A percentile compares a stretch with the other conserved stretches of the same genome.
Conservation (phyloP, 2,888 invertebrate species). For the Gisinianus flammeolus region DNA sequence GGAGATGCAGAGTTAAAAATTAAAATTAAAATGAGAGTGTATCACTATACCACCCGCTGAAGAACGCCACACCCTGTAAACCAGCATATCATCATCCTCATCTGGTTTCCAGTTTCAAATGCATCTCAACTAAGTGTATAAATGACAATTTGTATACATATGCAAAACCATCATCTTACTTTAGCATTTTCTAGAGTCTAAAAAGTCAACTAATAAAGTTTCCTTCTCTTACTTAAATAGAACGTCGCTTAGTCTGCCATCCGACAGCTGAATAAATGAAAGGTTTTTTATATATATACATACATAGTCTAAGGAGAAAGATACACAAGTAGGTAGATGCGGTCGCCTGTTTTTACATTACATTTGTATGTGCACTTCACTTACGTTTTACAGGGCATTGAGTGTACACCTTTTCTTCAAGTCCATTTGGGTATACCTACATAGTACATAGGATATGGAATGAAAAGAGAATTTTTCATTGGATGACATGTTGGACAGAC, state of each 20-base stretch:
- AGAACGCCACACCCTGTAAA: conserved; percentile 26
- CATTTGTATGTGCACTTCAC: neutral
- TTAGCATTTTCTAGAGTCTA: neutral
- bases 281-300: neutral
- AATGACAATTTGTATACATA: neutral
- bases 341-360: neutral
- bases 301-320: neutral
- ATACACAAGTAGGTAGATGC: neutral
- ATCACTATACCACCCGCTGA: conserved; percentile 24
- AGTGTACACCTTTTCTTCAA: neutral
- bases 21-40: neutral
- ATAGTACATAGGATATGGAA: neutral
- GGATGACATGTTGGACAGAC: neutral
- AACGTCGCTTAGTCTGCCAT: neutral
- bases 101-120: conserved; percentile 28
- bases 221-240: neutral
- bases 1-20: neutral
- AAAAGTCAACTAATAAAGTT: neutral
- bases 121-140: neutral
- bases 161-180: neutral
- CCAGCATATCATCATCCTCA: conserved; percentile 14
- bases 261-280: neutral
- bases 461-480: neutral
- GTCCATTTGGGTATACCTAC: neutral
- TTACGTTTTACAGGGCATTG: neutral